These are phyloP conservation scores for Pogonophryne albipinna DNA, from an alignment of 2,797 vertebrate species.

Conservation along the genomic window DNA sequence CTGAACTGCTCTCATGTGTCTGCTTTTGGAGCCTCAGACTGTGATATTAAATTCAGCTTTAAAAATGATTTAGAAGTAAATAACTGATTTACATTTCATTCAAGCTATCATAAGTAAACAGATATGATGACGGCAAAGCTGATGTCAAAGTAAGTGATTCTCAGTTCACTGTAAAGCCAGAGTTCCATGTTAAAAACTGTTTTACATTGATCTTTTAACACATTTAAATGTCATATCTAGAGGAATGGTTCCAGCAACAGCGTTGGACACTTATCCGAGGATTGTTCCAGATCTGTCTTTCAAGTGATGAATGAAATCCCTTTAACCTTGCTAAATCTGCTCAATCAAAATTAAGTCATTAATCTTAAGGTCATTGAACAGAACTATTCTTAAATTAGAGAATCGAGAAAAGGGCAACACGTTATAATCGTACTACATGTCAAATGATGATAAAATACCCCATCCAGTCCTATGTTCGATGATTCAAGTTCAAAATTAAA, in stretches of 20 bases:
- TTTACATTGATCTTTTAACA: conserved; percentile 35
- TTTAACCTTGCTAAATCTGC: conserved; percentile 46
- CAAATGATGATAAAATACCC: neutral
- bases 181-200: conserved; percentile 3
- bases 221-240: conserved; percentile 56
- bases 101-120: conserved; percentile 1
- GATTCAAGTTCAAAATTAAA: neutral
- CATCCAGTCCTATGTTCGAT: neutral
- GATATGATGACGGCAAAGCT: neutral
- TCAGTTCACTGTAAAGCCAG: neutral
- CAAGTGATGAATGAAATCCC: conserved; percentile 45
- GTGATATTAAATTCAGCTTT: conserved; percentile 41
- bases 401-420: conserved; percentile 13
- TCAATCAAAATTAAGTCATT: conserved; percentile 49
- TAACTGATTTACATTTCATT: conserved; percentile 4
- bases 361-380: conserved; percentile 57
- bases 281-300: conserved; percentile 77
- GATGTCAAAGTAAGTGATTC: neutral
- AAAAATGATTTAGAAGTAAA: conserved; percentile 7
- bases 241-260: conserved; percentile 29
- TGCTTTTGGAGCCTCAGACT: conserved; percentile 36
- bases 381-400: conserved; percentile 41
- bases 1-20: conserved; percentile 45
- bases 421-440: neutral
- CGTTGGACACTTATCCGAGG: conserved; percentile 56